These are phyloP conservation scores for Petrolisthes manimaculis DNA, from an alignment of 2,888 invertebrate species.

Conservation along the genomic window DNA sequence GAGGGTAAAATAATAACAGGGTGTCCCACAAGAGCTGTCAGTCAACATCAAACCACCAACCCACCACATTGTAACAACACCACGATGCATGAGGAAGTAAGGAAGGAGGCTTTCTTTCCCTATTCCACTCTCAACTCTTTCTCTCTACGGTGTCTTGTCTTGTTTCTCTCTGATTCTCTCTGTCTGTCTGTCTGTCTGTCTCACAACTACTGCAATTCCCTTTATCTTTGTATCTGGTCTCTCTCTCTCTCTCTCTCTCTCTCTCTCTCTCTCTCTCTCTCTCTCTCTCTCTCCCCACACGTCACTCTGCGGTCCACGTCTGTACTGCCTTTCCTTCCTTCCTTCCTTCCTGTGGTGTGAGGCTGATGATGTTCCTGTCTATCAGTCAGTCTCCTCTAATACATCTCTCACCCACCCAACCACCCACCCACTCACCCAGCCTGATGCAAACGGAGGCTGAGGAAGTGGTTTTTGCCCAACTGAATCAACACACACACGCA, in stretches of 20 bases:
- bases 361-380: too few species aligned
- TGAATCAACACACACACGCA: slow-evolving; percentile 16
- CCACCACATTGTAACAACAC: not conserved
- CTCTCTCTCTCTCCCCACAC: not conserved
- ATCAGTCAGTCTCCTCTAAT: not conserved
- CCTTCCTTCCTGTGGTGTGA: too few species aligned
- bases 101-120: not conserved
- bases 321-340: too few species aligned
- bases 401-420: not conserved
- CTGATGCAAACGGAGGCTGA: not conserved
- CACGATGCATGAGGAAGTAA: not conserved
- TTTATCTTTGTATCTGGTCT: not conserved
- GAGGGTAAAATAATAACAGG: too few species aligned
- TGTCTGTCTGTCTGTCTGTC: not conserved
- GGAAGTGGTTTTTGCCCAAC: not conserved
- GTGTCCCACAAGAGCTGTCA: too few species aligned
- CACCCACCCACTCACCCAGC: not conserved
- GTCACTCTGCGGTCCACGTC: not conserved
- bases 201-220: not conserved
- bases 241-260: not conserved
- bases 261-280: not conserved
- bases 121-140: not conserved
- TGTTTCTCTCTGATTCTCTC: not conserved
- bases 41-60: too few species aligned
- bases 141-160: not conserved